Percentiles rank a stretch among this genome's conserved stretches.
Evolutionary conservation across 2,113 vertebrate species (phyloP).

Genomic region (Pteropus alecto): DNA sequence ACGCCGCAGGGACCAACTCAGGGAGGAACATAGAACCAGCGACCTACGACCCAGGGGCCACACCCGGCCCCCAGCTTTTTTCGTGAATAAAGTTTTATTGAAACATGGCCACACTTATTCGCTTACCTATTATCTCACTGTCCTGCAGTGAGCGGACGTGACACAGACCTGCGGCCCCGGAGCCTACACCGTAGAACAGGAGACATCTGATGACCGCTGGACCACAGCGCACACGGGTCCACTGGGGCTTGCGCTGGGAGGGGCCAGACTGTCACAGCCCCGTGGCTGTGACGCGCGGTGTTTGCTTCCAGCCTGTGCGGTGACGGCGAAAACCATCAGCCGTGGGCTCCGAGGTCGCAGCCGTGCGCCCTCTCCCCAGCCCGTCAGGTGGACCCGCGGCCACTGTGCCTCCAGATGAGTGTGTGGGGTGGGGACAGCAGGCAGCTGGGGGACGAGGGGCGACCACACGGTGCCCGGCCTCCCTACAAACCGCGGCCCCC

Average conservation of each 20-base stretch:
- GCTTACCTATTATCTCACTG: accelerated
- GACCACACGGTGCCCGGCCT: too few relatives aligned
- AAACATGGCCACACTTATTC: not conserved
- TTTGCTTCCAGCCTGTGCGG: not conserved
- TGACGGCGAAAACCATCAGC: accelerated
- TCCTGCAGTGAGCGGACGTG: not conserved
- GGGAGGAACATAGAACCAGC: not conserved
- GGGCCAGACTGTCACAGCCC: too few relatives aligned
- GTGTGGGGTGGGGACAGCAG: not conserved
- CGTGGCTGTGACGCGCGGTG: accelerated
- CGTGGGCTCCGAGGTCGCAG: not conserved
- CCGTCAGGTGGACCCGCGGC: too few relatives aligned
- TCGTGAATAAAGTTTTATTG: not conserved
- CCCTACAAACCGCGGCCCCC: too few relatives aligned
- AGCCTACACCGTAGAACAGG: too few relatives aligned
- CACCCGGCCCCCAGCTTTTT: accelerated
- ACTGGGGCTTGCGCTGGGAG: too few relatives aligned
- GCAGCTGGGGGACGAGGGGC: not conserved
- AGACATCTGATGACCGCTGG: too few relatives aligned
- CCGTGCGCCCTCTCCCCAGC: accelerated
- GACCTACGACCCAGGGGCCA: too few relatives aligned
- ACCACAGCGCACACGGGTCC: too few relatives aligned
- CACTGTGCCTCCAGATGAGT: too few relatives aligned
- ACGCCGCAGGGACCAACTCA: too few relatives aligned
- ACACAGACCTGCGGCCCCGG: accelerated